Evolutionary conservation across 2,113 vertebrate species (phyloP).

Genomic region (Peromyscus maniculatus): DNA sequence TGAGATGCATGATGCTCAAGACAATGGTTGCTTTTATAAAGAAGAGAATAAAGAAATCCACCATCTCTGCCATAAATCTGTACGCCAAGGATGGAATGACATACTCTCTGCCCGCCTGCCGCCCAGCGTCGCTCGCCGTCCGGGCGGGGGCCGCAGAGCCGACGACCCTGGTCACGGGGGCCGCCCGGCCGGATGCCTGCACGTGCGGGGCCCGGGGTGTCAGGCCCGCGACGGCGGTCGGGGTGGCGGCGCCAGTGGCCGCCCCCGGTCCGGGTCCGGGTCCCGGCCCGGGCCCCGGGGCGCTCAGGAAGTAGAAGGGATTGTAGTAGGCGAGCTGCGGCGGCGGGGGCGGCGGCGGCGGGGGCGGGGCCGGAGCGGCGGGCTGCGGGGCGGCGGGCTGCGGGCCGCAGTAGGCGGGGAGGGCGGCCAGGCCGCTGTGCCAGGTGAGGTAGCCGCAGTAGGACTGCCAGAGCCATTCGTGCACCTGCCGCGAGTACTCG

Average conservation of each 20-base stretch:
- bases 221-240: neutral
- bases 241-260: neutral
- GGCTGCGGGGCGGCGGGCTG: neutral
- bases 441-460: conserved; percentile 93
- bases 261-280: conserved; percentile 55
- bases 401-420: conserved; percentile 71
- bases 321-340: conserved; percentile 78
- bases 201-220: conserved; percentile 41
- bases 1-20: too few relatives aligned
- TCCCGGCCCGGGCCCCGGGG: conserved; percentile 50
- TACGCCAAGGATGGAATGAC: too few relatives aligned
- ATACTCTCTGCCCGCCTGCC: too few relatives aligned
- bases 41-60: too few relatives aligned
- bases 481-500: conserved; percentile 93
- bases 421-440: conserved; percentile 90
- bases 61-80: too few relatives aligned
- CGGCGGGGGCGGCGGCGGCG: conserved; percentile 1
- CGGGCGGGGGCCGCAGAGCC: too few relatives aligned
- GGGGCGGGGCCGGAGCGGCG: neutral
- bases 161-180: too few relatives aligned
- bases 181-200: neutral
- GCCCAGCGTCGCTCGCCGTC: too few relatives aligned
- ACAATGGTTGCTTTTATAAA: too few relatives aligned
- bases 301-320: conserved; percentile 77
- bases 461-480: conserved; percentile 96